Evolutionary conservation across 1,140 invertebrate genomes (phyloP).

Genomic region (Orius laevigatus): DNA sequence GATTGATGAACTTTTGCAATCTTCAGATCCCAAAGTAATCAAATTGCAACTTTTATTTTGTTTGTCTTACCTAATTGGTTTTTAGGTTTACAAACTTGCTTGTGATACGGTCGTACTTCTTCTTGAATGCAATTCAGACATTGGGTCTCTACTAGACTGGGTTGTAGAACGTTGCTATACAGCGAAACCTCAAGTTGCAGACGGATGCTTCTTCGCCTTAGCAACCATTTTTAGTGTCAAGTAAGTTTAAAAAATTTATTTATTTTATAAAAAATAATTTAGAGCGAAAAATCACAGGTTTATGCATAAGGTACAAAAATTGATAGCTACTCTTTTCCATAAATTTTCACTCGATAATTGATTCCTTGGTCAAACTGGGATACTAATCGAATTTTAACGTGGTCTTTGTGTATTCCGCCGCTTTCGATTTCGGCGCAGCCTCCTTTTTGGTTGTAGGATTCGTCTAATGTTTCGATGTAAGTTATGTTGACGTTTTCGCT

Average conservation of each 20-base stretch:
- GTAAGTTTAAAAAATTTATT: slow-evolving; percentile 34
- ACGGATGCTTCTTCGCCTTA: slow-evolving; percentile 87
- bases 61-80: slow-evolving; percentile 11
- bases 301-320: too few relatives aligned
- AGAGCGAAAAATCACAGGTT: too few relatives aligned
- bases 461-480: too few relatives aligned
- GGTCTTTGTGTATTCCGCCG: too few relatives aligned
- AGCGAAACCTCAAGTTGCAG: slow-evolving; percentile 70
- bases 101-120: slow-evolving; percentile 86
- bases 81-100: slow-evolving; percentile 72
- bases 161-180: slow-evolving; percentile 95
- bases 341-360: too few relatives aligned
- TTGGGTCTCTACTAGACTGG: slow-evolving; percentile 87
- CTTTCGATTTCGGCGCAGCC: too few relatives aligned
- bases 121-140: slow-evolving; percentile 91
- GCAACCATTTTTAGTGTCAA: slow-evolving; percentile 90
- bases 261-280: too few relatives aligned
- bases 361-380: too few relatives aligned
- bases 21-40: slow-evolving; percentile 72
- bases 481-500: too few relatives aligned
- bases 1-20: slow-evolving; percentile 78
- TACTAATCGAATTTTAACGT: too few relatives aligned
- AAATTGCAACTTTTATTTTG: slow-evolving; percentile 5
- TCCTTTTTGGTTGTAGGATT: too few relatives aligned
- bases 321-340: too few relatives aligned